Conservation (phyloP, 2,888 invertebrate genomes). For the Cantharis rustica region DNA sequence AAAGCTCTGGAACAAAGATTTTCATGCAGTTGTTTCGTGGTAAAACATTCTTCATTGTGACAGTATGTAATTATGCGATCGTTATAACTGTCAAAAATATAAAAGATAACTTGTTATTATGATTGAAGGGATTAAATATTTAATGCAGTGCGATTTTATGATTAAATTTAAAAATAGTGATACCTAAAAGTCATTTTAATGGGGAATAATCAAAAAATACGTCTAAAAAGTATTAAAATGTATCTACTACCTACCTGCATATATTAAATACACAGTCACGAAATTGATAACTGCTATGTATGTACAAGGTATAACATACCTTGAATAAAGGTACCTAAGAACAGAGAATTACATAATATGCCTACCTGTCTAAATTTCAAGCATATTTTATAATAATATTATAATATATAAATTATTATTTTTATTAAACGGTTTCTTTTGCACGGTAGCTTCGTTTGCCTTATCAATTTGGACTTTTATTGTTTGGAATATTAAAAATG, state of each 20-base stretch:
- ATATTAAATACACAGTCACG: neutral
- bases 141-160: conserved; percentile 8
- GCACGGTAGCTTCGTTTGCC: neutral
- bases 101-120: conserved; percentile 32
- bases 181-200: neutral
- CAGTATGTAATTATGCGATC: conserved; percentile 30
- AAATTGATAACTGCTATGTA: neutral
- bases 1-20: conserved; percentile 14
- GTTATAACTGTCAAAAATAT: conserved; percentile 35
- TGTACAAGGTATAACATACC: neutral
- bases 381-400: neutral
- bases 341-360: neutral
- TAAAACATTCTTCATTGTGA: conserved; percentile 25
- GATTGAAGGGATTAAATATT: conserved; percentile 26
- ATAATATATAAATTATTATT: neutral
- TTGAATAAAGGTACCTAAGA: neutral
- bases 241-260: neutral
- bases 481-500: neutral
- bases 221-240: neutral
- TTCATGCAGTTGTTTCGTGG: conserved; percentile 19
- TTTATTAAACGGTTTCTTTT: neutral
- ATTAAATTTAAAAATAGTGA: conserved; percentile 17
- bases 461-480: neutral
- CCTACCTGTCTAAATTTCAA: neutral
- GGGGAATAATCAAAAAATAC: neutral